A percentile compares a stretch with the other conserved stretches of the same genome.
Conservation (phyloP, 2,888 invertebrate genomes). For the Gisinianus flammeolus region DNA sequence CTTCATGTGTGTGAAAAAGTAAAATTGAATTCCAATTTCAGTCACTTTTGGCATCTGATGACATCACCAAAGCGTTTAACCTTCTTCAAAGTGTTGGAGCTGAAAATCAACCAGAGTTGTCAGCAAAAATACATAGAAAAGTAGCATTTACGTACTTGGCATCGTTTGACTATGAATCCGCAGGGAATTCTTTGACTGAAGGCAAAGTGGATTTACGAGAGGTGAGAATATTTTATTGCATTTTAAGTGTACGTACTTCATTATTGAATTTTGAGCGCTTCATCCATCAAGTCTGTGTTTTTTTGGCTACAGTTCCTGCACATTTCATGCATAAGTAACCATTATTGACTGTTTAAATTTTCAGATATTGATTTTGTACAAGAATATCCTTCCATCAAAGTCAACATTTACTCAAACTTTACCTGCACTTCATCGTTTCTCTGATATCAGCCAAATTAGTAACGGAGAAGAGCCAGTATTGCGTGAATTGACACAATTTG, state of each 20-base stretch:
- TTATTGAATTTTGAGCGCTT: neutral
- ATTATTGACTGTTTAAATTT: slow-evolving; percentile 41
- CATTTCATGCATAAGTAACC: neutral
- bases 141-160: slow-evolving; percentile 65
- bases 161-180: slow-evolving; percentile 63
- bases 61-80: slow-evolving; percentile 65
- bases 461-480: neutral
- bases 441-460: slow-evolving; percentile 62
- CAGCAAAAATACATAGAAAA: slow-evolving; percentile 61
- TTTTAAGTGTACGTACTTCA: neutral
- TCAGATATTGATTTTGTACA: slow-evolving; percentile 64
- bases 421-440: slow-evolving; percentile 64
- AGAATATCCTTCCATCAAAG: slow-evolving; percentile 62
- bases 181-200: slow-evolving; percentile 62
- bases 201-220: slow-evolving; percentile 63
- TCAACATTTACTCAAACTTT: slow-evolving; percentile 62
- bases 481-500: slow-evolving; percentile 24
- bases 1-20: too few species aligned
- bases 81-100: slow-evolving; percentile 61
- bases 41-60: slow-evolving; percentile 59
- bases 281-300: neutral
- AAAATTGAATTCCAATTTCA: slow-evolving; percentile 27
- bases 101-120: slow-evolving; percentile 46
- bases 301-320: too few species aligned
- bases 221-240: slow-evolving; percentile 36